phyloP scores from a whole-genome alignment of 2,113 vertebrate species.

The Alethe diademata region DNA sequence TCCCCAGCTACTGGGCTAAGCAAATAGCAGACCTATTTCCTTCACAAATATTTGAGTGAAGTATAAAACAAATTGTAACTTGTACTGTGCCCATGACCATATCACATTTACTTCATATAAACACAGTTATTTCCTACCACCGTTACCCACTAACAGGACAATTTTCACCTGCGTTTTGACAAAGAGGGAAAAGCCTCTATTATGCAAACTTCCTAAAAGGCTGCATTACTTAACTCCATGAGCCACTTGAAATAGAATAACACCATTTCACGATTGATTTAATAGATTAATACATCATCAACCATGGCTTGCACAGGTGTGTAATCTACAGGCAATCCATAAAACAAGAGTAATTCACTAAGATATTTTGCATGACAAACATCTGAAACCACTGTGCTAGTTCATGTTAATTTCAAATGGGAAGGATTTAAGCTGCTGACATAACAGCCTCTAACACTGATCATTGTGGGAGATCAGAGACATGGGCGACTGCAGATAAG shows the following conservation, averaged over 20 bases:
- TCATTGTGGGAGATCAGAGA: background rate
- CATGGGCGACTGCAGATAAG: background rate
- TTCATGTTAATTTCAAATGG: background rate
- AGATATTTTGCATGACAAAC: background rate
- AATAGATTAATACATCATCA: background rate
- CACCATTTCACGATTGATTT: background rate
- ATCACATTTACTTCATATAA: background rate
- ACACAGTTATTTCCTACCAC: background rate
- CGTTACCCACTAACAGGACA: background rate
- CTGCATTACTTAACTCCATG: background rate
- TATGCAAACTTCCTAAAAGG: background rate
- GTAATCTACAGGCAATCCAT: background rate
- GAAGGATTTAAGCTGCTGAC: background rate
- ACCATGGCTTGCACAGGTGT: background rate
- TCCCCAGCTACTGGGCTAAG: background rate
- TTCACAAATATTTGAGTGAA: background rate
- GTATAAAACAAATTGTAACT: background rate
- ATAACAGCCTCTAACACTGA: background rate
- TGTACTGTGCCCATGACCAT: background rate
- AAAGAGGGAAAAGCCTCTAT: background rate
- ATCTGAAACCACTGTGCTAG: background rate
- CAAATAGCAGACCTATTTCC: background rate
- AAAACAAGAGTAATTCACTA: background rate
- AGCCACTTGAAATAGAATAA: background rate
- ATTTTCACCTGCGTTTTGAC: background rate